Conservation (phyloP, 1,140 invertebrate genomes). For the Drosophila mayri region DNA sequence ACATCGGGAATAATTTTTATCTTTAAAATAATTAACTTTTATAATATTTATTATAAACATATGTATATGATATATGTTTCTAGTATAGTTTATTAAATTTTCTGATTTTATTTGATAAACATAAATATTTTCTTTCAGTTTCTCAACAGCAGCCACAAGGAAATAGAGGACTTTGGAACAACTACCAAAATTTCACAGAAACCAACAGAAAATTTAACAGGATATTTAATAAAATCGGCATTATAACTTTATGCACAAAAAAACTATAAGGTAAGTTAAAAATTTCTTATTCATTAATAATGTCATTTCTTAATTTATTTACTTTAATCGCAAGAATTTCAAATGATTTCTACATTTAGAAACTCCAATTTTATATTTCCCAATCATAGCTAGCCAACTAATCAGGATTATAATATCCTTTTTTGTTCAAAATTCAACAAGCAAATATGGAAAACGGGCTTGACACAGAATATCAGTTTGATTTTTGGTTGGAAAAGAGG, state of each 20-base stretch:
- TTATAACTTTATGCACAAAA: background rate
- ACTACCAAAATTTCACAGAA: conserved; percentile 29
- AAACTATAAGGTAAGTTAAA: background rate
- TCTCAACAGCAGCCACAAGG: conserved; percentile 29
- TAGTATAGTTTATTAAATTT: background rate
- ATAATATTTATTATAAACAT: too few relatives aligned
- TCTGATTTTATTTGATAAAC: background rate
- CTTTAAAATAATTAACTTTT: too few relatives aligned
- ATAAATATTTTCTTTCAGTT: conserved; percentile 1
- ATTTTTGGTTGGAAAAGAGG: background rate
- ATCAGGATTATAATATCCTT: background rate
- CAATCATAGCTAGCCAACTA: background rate
- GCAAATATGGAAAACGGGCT: conserved; percentile 2
- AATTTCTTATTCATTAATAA: background rate
- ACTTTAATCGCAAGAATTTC: too few relatives aligned
- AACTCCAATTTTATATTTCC: background rate
- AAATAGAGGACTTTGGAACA: conserved; percentile 16
- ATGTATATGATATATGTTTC: too few relatives aligned
- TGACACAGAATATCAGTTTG: conserved; percentile 22
- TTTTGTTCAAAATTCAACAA: background rate
- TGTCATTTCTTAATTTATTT: too few relatives aligned
- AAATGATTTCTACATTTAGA: background rate
- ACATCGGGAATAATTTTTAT: too few relatives aligned
- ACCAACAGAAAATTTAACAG: background rate
- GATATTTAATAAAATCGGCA: background rate